A percentile compares a stretch with the other conserved stretches of the same genome.
Conservation (phyloP, 2,797 vertebrate genomes). For the Phoebastria nigripes region DNA sequence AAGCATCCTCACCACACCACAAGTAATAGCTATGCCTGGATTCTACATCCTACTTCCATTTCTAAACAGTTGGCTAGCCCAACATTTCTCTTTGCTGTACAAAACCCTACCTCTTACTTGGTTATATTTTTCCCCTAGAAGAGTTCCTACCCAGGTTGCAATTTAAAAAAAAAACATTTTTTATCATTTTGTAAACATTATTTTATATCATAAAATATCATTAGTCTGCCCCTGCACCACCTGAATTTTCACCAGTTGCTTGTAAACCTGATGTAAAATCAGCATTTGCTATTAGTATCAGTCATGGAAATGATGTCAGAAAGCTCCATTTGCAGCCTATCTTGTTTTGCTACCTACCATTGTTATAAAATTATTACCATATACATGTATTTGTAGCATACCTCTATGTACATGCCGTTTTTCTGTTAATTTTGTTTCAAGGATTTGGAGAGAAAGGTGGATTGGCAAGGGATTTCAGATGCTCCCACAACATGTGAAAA, state of each 20-base stretch:
- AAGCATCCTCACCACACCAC: neutral
- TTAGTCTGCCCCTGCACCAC: neutral
- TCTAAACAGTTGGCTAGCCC: neutral
- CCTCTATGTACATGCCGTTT: neutral
- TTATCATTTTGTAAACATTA: neutral
- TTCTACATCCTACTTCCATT: neutral
- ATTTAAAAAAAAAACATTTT: neutral
- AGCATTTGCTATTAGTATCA: neutral
- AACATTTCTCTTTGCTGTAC: neutral
- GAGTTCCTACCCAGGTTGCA: neutral
- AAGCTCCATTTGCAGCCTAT: neutral
- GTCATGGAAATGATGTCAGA: neutral
- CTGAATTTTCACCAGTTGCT: neutral
- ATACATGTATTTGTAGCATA: neutral
- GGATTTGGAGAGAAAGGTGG: neutral
- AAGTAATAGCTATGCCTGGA: neutral
- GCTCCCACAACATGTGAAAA: constrained; percentile 23
- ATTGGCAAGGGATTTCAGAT: neutral
- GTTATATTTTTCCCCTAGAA: neutral
- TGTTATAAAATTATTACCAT: neutral
- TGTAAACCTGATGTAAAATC: neutral
- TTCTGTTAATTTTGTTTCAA: neutral
- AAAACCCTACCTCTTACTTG: neutral
- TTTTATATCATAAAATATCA: neutral
- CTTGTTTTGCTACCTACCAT: neutral